Evolutionary conservation across 2,888 invertebrate genomes (phyloP).

Genomic region (Stramonita haemastoma): DNA sequence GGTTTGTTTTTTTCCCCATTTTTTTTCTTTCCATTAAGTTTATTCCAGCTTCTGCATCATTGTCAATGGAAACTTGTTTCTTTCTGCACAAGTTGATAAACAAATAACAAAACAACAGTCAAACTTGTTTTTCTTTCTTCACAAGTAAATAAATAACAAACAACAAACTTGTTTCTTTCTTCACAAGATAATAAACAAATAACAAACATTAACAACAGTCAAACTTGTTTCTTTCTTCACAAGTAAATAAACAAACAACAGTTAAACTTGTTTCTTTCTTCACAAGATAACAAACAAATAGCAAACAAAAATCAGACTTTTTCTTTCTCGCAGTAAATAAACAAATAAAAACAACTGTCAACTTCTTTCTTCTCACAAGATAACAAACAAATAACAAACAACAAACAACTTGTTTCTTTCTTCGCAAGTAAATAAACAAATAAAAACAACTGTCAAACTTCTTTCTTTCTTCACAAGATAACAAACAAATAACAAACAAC

Average conservation of each 20-base stretch:
- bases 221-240: not conserved
- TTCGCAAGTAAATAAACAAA: no score
- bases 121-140: no score
- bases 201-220: not conserved
- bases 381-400: not conserved
- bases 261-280: not conserved
- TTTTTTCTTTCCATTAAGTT: not conserved
- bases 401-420: not conserved
- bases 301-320: not conserved
- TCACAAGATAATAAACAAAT: no score
- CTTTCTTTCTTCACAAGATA: not conserved
- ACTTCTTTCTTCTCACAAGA: not conserved
- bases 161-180: not conserved
- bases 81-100: not conserved
- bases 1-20: not conserved
- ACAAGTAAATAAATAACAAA: not conserved
- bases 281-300: not conserved
- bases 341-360: no score
- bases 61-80: not conserved
- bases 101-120: no score
- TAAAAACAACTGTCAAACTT: not conserved
- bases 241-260: not conserved
- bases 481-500: not conserved
- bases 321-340: not conserved
- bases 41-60: not conserved